phyloP scores from a whole-genome alignment of 2,888 invertebrate species.

The Peribatodes rhomboidaria region DNA sequence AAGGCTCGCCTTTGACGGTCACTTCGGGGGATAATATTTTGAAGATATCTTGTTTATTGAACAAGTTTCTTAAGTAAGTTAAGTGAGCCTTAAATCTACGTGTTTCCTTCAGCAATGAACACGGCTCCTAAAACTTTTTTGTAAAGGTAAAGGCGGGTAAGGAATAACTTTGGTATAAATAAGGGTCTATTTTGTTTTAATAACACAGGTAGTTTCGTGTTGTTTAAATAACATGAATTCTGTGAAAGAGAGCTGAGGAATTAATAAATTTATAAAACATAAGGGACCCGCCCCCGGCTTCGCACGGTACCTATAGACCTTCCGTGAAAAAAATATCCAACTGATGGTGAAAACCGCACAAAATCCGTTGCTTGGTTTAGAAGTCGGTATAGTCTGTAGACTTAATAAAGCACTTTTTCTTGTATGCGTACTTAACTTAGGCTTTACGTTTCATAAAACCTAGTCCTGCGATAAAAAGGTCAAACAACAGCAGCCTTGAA shows the following conservation, averaged over 20 bases:
- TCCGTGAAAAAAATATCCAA: no score
- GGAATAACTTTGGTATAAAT: background rate
- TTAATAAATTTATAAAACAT: no score
- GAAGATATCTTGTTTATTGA: constrained; percentile 17
- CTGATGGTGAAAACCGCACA: no score
- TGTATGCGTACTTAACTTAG: background rate
- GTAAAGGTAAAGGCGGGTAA: background rate
- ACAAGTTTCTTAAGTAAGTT: constrained; percentile 8
- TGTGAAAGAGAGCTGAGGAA: no score
- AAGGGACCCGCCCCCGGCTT: no score
- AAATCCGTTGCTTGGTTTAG: no score
- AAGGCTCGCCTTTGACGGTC: constrained; percentile 29
- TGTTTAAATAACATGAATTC: no score
- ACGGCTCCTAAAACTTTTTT: background rate
- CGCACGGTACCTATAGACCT: no score
- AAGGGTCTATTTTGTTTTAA: no score
- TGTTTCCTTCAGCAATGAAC: background rate
- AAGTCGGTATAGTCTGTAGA: no score
- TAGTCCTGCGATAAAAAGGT: constrained; percentile 9
- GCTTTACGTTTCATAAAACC: background rate
- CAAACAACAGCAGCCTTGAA: constrained; percentile 18
- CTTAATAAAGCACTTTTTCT: no score
- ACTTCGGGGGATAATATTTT: constrained; percentile 32
- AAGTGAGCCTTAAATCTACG: background rate
- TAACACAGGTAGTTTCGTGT: no score